phyloP scores from a whole-genome alignment of 2,888 invertebrate species.

The Leptopterna dolabrata region DNA sequence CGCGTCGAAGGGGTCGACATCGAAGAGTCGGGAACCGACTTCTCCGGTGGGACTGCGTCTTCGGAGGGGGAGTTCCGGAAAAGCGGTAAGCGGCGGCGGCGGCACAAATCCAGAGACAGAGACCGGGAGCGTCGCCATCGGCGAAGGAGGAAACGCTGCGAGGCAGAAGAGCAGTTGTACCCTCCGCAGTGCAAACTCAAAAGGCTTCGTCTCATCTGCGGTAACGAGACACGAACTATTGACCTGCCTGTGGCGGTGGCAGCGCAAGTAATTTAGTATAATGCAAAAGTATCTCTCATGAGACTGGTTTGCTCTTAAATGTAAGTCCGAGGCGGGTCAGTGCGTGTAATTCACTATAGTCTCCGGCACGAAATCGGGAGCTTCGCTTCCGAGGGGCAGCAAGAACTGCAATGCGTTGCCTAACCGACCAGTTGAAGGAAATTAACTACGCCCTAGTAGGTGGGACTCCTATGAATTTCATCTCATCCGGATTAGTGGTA shows the following conservation, averaged over 20 bases:
- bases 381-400: too few relatives aligned
- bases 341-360: background rate
- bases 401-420: too few relatives aligned
- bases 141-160: constrained; percentile 70
- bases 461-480: too few relatives aligned
- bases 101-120: constrained; percentile 35
- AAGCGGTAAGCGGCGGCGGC: constrained; percentile 14
- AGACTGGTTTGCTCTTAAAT: constrained; percentile 23
- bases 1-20: constrained; percentile 77
- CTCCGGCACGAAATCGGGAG: background rate
- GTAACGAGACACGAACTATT: constrained; percentile 89
- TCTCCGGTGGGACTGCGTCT: background rate
- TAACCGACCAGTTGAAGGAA: too few relatives aligned
- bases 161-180: constrained; percentile 46
- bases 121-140: constrained; percentile 70
- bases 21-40: constrained; percentile 63
- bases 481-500: too few relatives aligned
- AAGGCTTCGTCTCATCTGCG: constrained; percentile 86
- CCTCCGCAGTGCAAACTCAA: constrained; percentile 74
- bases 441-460: too few relatives aligned
- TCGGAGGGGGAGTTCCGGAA: background rate
- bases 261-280: constrained; percentile 53
- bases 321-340: constrained; percentile 6
- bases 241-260: constrained; percentile 74
- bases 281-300: constrained; percentile 1